Conservation (phyloP, 2,113 vertebrate species). For the Mola mola region DNA sequence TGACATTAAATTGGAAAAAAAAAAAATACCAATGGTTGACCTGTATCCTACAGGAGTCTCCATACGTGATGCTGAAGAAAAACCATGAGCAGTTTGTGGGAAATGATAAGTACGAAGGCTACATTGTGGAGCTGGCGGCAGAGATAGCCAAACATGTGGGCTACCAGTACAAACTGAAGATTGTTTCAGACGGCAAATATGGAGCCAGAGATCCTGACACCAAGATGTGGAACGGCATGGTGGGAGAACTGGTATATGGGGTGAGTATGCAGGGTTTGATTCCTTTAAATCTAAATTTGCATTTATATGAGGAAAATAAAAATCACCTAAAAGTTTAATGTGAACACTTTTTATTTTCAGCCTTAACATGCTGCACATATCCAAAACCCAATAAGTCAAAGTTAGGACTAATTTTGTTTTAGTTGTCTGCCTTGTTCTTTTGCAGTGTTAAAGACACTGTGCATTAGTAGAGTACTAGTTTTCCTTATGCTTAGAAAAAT, state of each 20-base stretch:
- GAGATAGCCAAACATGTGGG: conserved; percentile 98
- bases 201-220: conserved; percentile 93
- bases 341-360: too few relatives aligned
- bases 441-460: too few relatives aligned
- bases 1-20: too few relatives aligned
- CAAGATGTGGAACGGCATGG: conserved; percentile 99
- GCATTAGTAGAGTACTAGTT: too few relatives aligned
- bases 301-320: not conserved
- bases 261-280: conserved; percentile 68
- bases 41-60: conserved; percentile 87
- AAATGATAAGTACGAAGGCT: conserved; percentile 96
- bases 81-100: conserved; percentile 92
- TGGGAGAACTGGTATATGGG: conserved; percentile 96
- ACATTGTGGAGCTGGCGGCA: conserved; percentile 95
- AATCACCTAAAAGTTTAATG: too few relatives aligned
- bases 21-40: not conserved
- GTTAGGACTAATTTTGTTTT: too few relatives aligned
- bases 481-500: too few relatives aligned
- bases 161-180: conserved; percentile 94
- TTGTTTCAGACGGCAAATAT: conserved; percentile 95
- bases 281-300: not conserved
- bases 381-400: too few relatives aligned
- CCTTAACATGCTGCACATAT: too few relatives aligned
- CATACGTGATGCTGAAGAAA: conserved; percentile 98
- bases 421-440: too few relatives aligned